Base-by-base conservation (phyloP, 2,888 invertebrate genomes). In the Plebejus melissa region DNA sequence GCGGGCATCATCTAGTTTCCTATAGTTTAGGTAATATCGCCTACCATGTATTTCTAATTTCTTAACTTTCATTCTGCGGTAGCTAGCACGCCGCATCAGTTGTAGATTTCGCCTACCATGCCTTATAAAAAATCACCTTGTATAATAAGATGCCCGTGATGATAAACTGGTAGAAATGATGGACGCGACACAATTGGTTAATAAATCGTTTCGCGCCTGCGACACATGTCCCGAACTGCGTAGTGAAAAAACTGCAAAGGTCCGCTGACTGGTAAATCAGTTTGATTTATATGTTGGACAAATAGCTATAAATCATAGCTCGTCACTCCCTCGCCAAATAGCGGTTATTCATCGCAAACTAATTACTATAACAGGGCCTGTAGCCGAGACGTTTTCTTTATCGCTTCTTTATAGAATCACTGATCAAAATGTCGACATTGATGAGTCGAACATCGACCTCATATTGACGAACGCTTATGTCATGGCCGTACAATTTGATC, bases 281-380 rank as follows among this genome's bases (percentile, higher is more conserved):
- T 87, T 85, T 79, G 84, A 82, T 82, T 88, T 87, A 89, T 90
- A 89, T 89, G 90, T 90, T 84, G 87, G 82, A 79, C 85, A 89
- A 90, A 90, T 85, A 88, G 83, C 84, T 82, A 90, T 91, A 90
- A 90, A 90, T 91, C 90, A 91, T 81, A 82, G 79, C 77, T 77
- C 75, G 77, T 76, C 80, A 78, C 77, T 77, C 78, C 80, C 77
- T 80, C 75, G 77, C 77, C 75, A 76, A 80, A 81, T 80, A 79
- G 75, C 75, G 72, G 13, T 72, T 72, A 32, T 50, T 38, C n/a
- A 50, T 32, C 72, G 22, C 16, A 13, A 72, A 54, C 71, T 71
- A 54, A 72, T 72, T 50, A 72, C 54, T 72, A 72, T 65, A 60
- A 65, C 65, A 32, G 32, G 32, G 32, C 32, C 32, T 32, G 32